Conservation (phyloP, 2,113 vertebrate genomes). For the Furnarius figulus region DNA sequence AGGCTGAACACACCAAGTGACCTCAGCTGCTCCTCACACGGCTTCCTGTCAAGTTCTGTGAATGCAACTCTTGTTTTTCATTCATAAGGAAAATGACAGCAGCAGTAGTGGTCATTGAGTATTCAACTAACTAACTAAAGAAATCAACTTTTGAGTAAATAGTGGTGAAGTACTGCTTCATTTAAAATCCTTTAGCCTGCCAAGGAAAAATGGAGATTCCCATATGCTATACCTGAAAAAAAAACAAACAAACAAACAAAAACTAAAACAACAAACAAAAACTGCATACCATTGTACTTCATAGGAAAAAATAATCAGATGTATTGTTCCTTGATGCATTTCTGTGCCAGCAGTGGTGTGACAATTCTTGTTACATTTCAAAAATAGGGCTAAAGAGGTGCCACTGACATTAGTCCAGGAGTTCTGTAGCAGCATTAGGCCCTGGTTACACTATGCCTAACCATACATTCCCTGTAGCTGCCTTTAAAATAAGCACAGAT, state of each 20-base stretch:
- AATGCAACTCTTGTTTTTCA: neutral
- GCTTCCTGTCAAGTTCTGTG: neutral
- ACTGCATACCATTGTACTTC: neutral
- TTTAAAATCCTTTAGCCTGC: neutral
- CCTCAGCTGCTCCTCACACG: neutral
- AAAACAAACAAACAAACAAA: neutral
- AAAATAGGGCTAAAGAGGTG: neutral
- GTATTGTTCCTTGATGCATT: neutral
- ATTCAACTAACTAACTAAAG: neutral
- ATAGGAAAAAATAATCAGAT: neutral
- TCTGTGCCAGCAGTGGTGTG: neutral
- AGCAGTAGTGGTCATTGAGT: neutral
- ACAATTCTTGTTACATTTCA: neutral
- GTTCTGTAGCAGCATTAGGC: neutral
- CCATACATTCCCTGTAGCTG: neutral
- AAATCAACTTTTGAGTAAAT: neutral
- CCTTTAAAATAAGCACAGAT: neutral
- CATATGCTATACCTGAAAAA: neutral
- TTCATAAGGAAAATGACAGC: neutral
- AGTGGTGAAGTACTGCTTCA: neutral
- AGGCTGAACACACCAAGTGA: neutral
- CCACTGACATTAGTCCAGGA: neutral
- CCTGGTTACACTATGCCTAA: neutral
- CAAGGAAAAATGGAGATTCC: neutral
- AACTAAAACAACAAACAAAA: too few relatives aligned